phyloP scores from a whole-genome alignment of 1,140 invertebrate species.

The Agrilus planipennis region DNA sequence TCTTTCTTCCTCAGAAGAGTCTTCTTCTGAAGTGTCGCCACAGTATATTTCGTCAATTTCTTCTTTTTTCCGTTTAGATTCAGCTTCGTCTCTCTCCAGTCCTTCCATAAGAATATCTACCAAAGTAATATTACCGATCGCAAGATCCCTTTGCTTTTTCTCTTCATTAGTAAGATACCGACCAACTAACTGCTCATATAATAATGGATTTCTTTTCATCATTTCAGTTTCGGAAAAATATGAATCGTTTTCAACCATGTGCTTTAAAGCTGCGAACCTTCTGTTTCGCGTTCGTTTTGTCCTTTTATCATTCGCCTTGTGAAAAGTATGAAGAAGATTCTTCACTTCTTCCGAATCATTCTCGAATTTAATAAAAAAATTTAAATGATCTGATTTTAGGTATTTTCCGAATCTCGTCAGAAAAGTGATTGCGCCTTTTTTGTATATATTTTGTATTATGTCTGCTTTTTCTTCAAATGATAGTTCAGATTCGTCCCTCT shows the following conservation, averaged over 20 bases:
- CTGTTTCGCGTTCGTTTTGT: constrained; percentile 48
- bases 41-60: constrained; percentile 44
- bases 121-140: constrained; percentile 45
- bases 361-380: constrained; percentile 46
- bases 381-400: constrained; percentile 52
- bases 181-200: constrained; percentile 82
- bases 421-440: constrained; percentile 54
- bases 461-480: constrained; percentile 51
- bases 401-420: constrained; percentile 63
- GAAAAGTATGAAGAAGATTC: constrained; percentile 47
- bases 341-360: constrained; percentile 36
- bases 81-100: constrained; percentile 48
- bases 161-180: constrained; percentile 71
- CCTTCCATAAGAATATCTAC: constrained; percentile 56
- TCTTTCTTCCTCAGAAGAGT: constrained; percentile 31
- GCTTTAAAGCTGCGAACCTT: constrained; percentile 73
- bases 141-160: constrained; percentile 47
- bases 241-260: constrained; percentile 53
- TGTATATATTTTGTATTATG: constrained; percentile 54
- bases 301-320: constrained; percentile 39
- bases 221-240: constrained; percentile 90
- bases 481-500: constrained; percentile 62
- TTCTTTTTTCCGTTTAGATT: constrained; percentile 48
- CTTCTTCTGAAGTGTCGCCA: constrained; percentile 36
- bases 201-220: constrained; percentile 78